phyloP scores from a whole-genome alignment of 64 coral and sea anemone genomes.

The Acropora tenuis region DNA sequence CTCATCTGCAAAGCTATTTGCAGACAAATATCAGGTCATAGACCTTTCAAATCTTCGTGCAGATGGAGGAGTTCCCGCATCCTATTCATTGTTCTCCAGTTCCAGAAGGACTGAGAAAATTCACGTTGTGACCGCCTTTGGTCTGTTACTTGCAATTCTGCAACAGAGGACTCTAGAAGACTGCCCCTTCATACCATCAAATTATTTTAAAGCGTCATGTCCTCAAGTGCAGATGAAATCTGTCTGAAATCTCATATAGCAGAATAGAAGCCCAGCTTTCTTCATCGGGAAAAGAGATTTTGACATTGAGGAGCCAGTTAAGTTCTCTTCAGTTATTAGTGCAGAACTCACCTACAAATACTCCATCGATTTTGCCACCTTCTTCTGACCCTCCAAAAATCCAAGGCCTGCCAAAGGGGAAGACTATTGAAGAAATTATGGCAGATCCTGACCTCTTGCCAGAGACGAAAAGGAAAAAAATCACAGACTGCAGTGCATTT shows the following conservation, averaged over 20 bases:
- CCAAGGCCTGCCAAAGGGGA: neutral
- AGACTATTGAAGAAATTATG: neutral
- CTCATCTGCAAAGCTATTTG: neutral
- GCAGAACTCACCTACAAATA: no score
- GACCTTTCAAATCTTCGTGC: neutral
- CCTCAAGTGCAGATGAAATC: neutral
- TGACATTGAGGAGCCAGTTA: neutral
- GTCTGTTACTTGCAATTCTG: conserved; percentile 9
- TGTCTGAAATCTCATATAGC: neutral
- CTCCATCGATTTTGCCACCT: neutral
- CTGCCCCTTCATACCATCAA: neutral
- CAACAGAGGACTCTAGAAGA: neutral
- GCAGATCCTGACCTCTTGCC: neutral
- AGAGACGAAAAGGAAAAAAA: neutral
- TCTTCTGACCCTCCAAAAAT: neutral
- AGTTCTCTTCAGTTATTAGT: no score
- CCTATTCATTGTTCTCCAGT: neutral
- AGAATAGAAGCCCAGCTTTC: neutral
- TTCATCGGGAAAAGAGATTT: neutral
- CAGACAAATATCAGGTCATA: conserved; percentile 3
- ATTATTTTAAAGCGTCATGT: neutral
- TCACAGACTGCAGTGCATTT: neutral
- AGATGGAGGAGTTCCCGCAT: neutral
- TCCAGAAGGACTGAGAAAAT: neutral
- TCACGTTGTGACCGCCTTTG: conserved; percentile 15